A percentile compares a stretch with the other conserved stretches of the same genome.
Conservation (phyloP, 2,797 vertebrate species). For the Acanthiza pusilla region DNA sequence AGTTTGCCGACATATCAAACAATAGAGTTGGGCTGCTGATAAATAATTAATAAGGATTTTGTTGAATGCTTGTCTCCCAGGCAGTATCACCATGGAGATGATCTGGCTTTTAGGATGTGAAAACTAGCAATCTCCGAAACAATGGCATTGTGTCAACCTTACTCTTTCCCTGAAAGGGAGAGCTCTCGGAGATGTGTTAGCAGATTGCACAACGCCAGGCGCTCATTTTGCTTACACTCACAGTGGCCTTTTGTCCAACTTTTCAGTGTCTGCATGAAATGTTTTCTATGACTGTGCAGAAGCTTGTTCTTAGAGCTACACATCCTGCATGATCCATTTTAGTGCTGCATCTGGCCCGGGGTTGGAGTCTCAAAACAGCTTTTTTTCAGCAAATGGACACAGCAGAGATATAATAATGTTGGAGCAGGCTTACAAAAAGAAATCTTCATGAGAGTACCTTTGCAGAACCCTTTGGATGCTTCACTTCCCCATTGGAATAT, state of each 20-base stretch:
- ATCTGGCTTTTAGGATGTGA: slow-evolving; percentile 8
- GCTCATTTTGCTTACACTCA: background rate
- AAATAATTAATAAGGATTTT: slow-evolving; percentile 71
- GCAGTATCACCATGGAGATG: slow-evolving; percentile 19
- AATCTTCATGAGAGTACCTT: background rate
- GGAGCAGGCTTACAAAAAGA: background rate
- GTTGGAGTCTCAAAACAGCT: background rate
- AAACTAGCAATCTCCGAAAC: background rate
- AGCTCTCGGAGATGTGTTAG: background rate
- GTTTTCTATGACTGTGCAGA: background rate
- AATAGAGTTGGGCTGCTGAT: slow-evolving; percentile 38
- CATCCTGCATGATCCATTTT: background rate
- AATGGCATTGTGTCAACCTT: slow-evolving; percentile 1
- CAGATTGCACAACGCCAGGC: background rate
- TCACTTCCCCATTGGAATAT: background rate
- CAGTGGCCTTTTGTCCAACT: background rate
- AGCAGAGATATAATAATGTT: background rate
- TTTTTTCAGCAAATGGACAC: background rate
- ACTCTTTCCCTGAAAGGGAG: background rate
- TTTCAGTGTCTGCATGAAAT: background rate
- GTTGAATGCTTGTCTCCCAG: slow-evolving; percentile 6
- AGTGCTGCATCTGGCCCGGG: background rate
- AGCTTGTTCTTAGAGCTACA: background rate
- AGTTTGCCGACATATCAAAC: background rate
- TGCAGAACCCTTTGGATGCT: background rate